Percentiles rank a stretch among this genome's conserved stretches.
These are phyloP conservation scores for Rhadina sibilatrix DNA, from an alignment of 2,113 vertebrate genomes.

Conservation along the genomic window DNA sequence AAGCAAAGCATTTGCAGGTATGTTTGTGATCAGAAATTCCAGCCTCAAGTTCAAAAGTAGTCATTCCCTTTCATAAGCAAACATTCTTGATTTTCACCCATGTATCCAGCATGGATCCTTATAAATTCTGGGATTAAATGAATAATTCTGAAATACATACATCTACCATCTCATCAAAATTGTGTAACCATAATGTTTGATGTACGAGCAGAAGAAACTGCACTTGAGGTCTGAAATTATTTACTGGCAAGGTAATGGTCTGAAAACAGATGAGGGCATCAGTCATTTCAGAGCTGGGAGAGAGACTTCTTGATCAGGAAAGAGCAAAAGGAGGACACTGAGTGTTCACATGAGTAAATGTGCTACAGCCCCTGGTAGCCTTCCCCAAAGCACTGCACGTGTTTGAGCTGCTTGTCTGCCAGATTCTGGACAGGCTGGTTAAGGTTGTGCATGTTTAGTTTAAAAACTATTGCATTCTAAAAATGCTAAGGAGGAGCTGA, in stretches of 20 bases:
- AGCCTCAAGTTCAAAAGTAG: background rate
- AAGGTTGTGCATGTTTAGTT: background rate
- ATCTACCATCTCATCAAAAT: background rate
- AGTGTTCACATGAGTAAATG: background rate
- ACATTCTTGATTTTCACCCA: background rate
- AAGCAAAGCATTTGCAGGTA: background rate
- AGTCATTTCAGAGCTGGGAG: background rate
- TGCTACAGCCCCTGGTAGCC: background rate
- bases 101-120: background rate
- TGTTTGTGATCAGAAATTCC: background rate
- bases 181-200: background rate
- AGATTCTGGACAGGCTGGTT: background rate
- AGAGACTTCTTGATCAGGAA: background rate
- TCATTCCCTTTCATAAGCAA: background rate
- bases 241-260: background rate
- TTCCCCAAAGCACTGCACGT: rapidly evolving
- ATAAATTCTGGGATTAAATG: background rate
- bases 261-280: background rate
- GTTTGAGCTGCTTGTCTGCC: background rate
- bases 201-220: background rate
- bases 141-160: background rate
- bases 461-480: background rate
- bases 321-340: background rate
- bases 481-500: background rate
- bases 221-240: background rate